Evolutionary conservation across 2,888 invertebrate genomes (phyloP), one percentile per base, ranked within the genome.

Genomic region (Tricholauxania praeusta): DNA sequence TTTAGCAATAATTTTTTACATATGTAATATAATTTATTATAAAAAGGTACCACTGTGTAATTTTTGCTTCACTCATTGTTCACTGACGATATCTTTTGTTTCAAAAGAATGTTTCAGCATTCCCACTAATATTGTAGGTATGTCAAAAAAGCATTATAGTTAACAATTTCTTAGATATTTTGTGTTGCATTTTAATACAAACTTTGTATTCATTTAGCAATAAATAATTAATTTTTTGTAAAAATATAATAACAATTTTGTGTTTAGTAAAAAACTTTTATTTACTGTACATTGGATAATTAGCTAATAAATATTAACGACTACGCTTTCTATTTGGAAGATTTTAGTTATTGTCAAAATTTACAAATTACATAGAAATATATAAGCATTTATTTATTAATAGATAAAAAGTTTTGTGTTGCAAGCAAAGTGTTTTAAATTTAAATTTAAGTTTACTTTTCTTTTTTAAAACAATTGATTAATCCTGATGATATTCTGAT

Each of bases 261-360:
- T 28, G 28, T 48, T 64, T 53, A 55, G 5, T 39, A 39, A 39
- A 39, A 39, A 39, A 53, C 32, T 47, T 65, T 51, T 51, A 49
- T 19, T 57, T 22, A 8, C 57, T 28, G 12, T 17, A 48, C 19
- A 59, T 66, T 65, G 12, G 19, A 7, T 67, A 67, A 55, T 55
- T 53, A 17, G 17, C 28, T 28, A 19, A 53, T 32, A 28, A 19
- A 59, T 68, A 59, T 63, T 14, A 53, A 51, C 39, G 53, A 60
- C 62, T 59, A 14, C 51, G 8, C 48, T 53, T 67, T 64, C 52
- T 55, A 57, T 72, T 74, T 78, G 84, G 84, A 84, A 84, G 84
- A 82, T 84, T 84, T 84, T 77, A 81, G 81, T 84, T 84, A 84
- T 84, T 84, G 84, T 84, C 84, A 82, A 84, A 84, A 82, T 80